Conservation (phyloP, 2,888 invertebrate species). For the Acanthosepion esculentum region DNA sequence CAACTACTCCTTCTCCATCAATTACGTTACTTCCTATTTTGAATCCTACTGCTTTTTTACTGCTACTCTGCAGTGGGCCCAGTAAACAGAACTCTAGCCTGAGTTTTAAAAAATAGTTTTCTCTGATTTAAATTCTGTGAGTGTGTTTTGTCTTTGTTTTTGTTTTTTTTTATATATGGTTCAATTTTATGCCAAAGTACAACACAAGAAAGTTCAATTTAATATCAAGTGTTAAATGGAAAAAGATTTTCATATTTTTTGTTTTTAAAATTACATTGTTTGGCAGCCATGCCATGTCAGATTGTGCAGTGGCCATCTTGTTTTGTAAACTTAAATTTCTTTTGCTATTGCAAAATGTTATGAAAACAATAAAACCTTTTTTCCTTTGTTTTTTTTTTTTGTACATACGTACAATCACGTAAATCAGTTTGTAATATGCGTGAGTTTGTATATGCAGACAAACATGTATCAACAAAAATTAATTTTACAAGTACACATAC, state of each 20-base stretch:
- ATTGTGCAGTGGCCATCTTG: conserved; percentile 9
- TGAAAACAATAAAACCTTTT: neutral
- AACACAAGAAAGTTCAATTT: neutral
- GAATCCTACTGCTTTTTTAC: no score
- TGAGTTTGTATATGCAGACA: conserved; percentile 1
- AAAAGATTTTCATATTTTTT: neutral
- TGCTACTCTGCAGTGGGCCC: no score
- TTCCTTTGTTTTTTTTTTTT: neutral
- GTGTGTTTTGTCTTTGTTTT: neutral
- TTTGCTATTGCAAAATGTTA: conserved; percentile 10
- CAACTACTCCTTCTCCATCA: no score
- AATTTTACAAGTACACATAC: neutral
- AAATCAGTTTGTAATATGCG: conserved; percentile 12
- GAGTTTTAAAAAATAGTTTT: neutral
- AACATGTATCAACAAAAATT: conserved; percentile 35
- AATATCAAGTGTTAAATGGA: neutral
- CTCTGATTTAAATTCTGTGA: neutral
- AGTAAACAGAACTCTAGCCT: neutral
- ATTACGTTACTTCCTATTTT: no score
- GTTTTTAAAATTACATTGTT: neutral
- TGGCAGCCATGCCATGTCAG: neutral
- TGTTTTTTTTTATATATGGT: neutral
- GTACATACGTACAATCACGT: neutral
- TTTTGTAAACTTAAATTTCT: neutral
- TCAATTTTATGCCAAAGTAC: conserved; percentile 33